Conservation (phyloP, 2,797 vertebrate genomes). For the Pyrocephalus nanus region DNA sequence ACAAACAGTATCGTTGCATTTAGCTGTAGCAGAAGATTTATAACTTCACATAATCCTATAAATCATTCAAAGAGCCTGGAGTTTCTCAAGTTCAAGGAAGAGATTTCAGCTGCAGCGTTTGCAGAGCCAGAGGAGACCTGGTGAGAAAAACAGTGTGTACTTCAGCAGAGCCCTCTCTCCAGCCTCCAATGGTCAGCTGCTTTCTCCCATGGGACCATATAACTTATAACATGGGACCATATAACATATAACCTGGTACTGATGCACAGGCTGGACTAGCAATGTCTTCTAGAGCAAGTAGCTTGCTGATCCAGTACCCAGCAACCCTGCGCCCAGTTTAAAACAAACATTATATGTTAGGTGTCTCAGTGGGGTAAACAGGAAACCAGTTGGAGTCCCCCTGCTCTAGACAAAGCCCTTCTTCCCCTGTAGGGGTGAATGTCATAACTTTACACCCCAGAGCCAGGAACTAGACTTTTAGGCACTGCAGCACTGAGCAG, state of each 20-base stretch:
- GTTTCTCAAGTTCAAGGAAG: neutral
- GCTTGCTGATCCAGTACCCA: neutral
- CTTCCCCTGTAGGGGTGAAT: fast-evolving
- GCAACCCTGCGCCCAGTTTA: fast-evolving
- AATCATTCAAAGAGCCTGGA: conserved; percentile 13
- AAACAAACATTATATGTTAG: fast-evolving
- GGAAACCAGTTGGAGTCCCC: neutral
- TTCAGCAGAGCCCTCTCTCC: neutral
- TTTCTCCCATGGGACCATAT: fast-evolving
- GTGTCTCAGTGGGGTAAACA: fast-evolving
- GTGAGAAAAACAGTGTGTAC: neutral
- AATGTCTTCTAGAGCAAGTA: fast-evolving
- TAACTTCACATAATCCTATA: neutral
- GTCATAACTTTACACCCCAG: neutral
- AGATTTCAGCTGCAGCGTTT: neutral
- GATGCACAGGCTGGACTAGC: neutral
- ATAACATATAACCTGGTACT: neutral
- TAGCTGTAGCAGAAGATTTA: conserved; percentile 28
- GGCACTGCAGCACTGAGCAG: neutral
- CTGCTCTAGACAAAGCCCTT: neutral
- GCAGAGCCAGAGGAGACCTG: neutral
- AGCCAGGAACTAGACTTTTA: neutral
- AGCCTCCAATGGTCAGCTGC: neutral
- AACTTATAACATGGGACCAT: neutral
- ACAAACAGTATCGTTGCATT: conserved; percentile 6